These are phyloP conservation scores for human DNA, from an alignment of 2,113 vertebrate species.

Conservation along the genomic window DNA sequence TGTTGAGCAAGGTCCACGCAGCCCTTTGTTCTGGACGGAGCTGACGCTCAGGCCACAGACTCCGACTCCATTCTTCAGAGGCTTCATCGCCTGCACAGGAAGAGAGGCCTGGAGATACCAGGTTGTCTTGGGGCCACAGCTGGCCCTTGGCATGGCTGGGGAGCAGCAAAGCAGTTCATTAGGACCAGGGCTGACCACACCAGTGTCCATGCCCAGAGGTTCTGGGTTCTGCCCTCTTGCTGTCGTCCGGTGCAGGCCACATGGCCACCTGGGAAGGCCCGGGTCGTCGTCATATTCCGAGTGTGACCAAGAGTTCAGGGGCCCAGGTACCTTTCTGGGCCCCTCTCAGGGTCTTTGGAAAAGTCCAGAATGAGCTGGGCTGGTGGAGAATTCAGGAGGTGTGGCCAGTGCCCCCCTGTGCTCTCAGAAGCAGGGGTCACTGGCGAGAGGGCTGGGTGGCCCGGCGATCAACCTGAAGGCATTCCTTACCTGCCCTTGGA, in stretches of 20 bases:
- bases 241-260: fast-evolving
- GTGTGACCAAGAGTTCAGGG: not conserved
- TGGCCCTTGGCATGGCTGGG: fast-evolving
- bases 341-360: not conserved
- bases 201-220: not conserved
- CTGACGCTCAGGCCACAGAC: no score
- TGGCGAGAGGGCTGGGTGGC: not conserved
- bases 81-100: fast-evolving
- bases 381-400: fast-evolving
- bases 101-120: fast-evolving
- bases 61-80: not conserved
- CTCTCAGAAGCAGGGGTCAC: not conserved
- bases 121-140: not conserved
- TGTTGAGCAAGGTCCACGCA: no score
- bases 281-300: fast-evolving
- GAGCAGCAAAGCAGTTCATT: fast-evolving
- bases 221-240: no score
- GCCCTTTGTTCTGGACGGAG: fast-evolving
- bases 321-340: not conserved
- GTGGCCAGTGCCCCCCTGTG: not conserved
- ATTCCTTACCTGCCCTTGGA: not conserved
- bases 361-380: not conserved
- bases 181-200: not conserved
- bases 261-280: fast-evolving
- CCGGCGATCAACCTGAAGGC: not conserved